A percentile compares a stretch with the other conserved stretches of the same genome.
Conservation (phyloP, 2,888 invertebrate genomes). For the Habroteleia sp. region DNA sequence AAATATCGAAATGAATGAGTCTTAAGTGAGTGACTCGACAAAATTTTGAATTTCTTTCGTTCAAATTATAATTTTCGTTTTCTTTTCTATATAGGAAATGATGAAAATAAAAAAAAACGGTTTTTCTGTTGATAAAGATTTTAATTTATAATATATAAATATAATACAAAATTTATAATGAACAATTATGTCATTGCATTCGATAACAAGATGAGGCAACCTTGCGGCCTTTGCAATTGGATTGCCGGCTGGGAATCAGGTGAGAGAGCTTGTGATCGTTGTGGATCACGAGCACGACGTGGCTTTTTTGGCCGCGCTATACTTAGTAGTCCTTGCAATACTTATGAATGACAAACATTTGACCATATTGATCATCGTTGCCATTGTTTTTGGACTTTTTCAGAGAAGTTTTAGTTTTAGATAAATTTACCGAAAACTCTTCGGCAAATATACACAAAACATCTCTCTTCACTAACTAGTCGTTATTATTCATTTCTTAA, state of each 20-base stretch:
- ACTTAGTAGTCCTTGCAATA: slow-evolving; percentile 68
- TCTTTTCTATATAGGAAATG: not conserved
- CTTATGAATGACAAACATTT: slow-evolving; percentile 47
- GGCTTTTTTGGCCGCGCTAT: slow-evolving; percentile 75
- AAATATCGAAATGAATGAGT: too few species aligned
- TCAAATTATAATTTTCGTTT: not conserved
- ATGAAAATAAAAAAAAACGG: too few species aligned
- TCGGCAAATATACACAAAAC: too few species aligned
- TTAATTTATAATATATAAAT: slow-evolving; percentile 35
- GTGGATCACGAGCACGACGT: slow-evolving; percentile 70
- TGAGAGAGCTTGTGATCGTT: slow-evolving; percentile 67
- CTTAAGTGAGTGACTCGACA: too few species aligned
- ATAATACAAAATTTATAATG: slow-evolving; percentile 34
- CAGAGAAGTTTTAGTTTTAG: too few species aligned
- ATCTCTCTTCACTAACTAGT: too few species aligned
- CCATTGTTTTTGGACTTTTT: too few species aligned
- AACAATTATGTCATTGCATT: slow-evolving; percentile 50
- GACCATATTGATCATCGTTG: slow-evolving; percentile 2
- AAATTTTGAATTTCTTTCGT: not conserved
- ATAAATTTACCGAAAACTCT: too few species aligned
- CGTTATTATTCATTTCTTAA: too few species aligned
- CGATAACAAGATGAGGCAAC: slow-evolving; percentile 59
- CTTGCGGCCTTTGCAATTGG: slow-evolving; percentile 58
- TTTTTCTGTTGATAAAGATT: not conserved
- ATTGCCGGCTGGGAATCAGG: slow-evolving; percentile 56